phyloP scores from a whole-genome alignment of 2,888 invertebrate genomes.

The Cheilosia soror region DNA sequence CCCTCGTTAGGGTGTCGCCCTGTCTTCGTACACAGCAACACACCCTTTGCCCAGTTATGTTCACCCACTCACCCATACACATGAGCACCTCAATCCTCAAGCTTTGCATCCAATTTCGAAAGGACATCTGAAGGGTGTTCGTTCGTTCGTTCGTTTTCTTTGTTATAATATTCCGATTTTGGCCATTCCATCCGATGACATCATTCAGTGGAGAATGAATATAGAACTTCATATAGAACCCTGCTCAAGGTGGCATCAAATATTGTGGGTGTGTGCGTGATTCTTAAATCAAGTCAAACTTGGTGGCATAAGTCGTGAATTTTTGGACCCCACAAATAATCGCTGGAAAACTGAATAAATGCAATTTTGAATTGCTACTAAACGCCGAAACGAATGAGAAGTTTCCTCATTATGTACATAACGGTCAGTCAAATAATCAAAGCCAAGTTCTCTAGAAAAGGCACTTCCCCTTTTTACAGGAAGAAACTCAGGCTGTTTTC shows the following conservation, averaged over 20 bases:
- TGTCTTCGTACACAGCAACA: conserved; percentile 2
- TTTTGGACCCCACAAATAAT: too few species aligned
- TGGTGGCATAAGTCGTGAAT: too few species aligned
- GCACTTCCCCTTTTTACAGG: too few species aligned
- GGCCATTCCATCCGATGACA: conserved; percentile 46
- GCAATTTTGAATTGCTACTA: too few species aligned
- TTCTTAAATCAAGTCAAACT: too few species aligned
- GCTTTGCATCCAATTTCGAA: conserved; percentile 33
- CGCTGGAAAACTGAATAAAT: too few species aligned
- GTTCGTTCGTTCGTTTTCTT: conserved; percentile 27
- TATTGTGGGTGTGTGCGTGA: neutral
- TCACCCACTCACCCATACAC: conserved; percentile 7
- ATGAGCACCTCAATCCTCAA: too few species aligned
- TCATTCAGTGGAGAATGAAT: conserved; percentile 29
- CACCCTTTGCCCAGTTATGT: conserved; percentile 7
- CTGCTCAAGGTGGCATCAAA: neutral
- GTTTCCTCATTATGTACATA: too few species aligned
- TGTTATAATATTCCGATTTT: conserved; percentile 7
- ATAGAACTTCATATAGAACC: conserved; percentile 13
- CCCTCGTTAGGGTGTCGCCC: conserved; percentile 66
- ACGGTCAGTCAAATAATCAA: too few species aligned
- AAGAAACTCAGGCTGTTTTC: too few species aligned
- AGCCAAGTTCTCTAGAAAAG: too few species aligned
- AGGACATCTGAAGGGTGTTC: conserved; percentile 74
- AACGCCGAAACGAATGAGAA: too few species aligned